A percentile compares a stretch with the other conserved stretches of the same genome.
Evolutionary conservation across 53 echinoderm and acorn worm genomes (phyloP).

Genomic region (Zoroaster sp.): DNA sequence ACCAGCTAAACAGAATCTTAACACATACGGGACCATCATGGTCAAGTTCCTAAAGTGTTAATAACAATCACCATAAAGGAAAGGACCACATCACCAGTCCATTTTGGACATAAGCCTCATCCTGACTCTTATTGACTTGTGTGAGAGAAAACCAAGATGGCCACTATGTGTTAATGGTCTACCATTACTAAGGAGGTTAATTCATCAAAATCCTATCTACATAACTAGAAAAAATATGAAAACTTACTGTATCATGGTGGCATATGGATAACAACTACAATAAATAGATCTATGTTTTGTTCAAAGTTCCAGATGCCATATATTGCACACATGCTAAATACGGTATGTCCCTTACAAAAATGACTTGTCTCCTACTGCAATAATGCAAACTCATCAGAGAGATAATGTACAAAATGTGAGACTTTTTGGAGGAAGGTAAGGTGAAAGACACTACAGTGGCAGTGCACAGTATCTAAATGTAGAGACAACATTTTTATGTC

Average conservation of each 20-base stretch:
- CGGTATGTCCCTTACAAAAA: slow-evolving; percentile 48
- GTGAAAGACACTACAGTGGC: neutral
- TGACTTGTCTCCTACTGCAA: slow-evolving; percentile 39
- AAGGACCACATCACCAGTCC: neutral
- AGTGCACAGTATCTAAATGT: neutral
- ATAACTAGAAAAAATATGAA: neutral
- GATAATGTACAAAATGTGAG: neutral
- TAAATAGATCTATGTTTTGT: slow-evolving; percentile 58
- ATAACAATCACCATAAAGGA: neutral
- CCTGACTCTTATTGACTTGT: neutral
- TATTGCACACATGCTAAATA: slow-evolving; percentile 62
- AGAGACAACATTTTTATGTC: neutral
- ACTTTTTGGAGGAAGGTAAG: neutral
- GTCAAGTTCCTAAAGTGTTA: neutral
- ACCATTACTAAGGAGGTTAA: slow-evolving; percentile 1
- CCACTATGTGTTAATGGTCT: neutral
- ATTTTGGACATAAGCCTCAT: neutral
- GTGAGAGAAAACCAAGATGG: neutral
- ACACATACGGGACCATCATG: neutral
- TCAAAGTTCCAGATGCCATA: slow-evolving; percentile 53
- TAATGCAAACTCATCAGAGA: slow-evolving; percentile 28
- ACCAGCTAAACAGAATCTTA: neutral
- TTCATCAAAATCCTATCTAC: slow-evolving; percentile 29
- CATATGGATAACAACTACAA: slow-evolving; percentile 58
- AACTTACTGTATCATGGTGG: slow-evolving; percentile 50